phyloP scores from a whole-genome alignment of 1,140 invertebrate species.

The Diabrotica virgifera region DNA sequence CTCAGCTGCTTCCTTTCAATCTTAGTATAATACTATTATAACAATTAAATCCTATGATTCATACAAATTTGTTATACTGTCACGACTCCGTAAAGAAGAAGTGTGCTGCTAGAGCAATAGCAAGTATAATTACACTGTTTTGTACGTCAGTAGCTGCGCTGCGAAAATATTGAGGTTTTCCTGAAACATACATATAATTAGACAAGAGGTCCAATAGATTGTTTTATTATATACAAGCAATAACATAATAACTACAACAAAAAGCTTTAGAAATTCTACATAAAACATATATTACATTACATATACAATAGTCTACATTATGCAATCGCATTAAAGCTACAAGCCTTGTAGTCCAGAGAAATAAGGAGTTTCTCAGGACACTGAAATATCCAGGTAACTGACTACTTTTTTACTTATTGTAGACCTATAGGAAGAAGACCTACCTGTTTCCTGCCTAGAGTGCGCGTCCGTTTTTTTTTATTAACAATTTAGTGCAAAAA shows the following conservation, averaged over 20 bases:
- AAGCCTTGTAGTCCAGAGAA: too few relatives aligned
- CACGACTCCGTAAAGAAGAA: slow-evolving; percentile 12
- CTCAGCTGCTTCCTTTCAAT: neutral
- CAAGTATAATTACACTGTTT: slow-evolving; percentile 1
- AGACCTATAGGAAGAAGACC: too few relatives aligned
- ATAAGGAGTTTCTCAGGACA: too few relatives aligned
- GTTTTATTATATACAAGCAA: neutral
- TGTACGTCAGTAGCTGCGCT: slow-evolving; percentile 22
- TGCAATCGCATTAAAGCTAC: too few relatives aligned
- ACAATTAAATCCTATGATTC: neutral
- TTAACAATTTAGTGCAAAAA: too few relatives aligned
- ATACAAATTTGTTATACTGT: slow-evolving; percentile 9
- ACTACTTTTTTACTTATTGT: too few relatives aligned
- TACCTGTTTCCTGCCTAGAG: too few relatives aligned
- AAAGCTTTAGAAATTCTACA: too few relatives aligned
- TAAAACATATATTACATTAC: too few relatives aligned
- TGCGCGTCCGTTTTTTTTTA: too few relatives aligned
- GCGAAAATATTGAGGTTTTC: slow-evolving; percentile 31
- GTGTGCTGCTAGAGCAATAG: slow-evolving; percentile 4
- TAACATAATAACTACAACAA: slow-evolving; percentile 4
- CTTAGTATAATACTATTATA: neutral
- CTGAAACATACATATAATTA: slow-evolving; percentile 21
- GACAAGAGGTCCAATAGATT: neutral
- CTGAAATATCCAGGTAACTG: too few relatives aligned
- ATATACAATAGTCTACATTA: too few relatives aligned